phyloP scores from a whole-genome alignment of 2,797 vertebrate genomes.

The Argentina silus region DNA sequence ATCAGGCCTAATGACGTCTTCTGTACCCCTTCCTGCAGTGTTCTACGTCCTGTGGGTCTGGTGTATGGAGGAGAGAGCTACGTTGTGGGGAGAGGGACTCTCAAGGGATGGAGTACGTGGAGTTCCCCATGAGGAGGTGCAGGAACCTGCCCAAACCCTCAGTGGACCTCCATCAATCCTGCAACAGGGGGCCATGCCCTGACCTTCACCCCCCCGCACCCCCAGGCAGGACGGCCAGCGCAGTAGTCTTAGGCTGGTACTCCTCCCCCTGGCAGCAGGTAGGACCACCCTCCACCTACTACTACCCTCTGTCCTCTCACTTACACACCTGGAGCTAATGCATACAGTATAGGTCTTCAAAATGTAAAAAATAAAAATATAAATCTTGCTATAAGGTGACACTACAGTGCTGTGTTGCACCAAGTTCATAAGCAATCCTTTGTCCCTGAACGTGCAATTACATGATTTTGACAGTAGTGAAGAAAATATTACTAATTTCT shows the following conservation, averaged over 20 bases:
- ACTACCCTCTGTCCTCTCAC: slow-evolving; percentile 15
- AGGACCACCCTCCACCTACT: slow-evolving; percentile 13
- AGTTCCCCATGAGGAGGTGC: slow-evolving; percentile 87
- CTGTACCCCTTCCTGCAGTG: slow-evolving; percentile 72
- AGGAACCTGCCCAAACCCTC: slow-evolving; percentile 85
- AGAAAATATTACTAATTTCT: too few species aligned
- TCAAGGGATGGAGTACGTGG: slow-evolving; percentile 78
- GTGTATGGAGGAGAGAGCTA: slow-evolving; percentile 85
- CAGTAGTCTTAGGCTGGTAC: slow-evolving; percentile 84
- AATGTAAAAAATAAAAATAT: too few species aligned
- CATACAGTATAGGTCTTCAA: too few species aligned
- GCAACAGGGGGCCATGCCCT: slow-evolving; percentile 80
- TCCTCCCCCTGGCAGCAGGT: slow-evolving; percentile 96
- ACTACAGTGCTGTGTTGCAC: too few species aligned
- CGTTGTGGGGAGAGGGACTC: slow-evolving; percentile 86
- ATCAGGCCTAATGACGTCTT: not conserved
- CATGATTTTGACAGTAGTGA: too few species aligned
- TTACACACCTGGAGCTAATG: too few species aligned
- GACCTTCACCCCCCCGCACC: slow-evolving; percentile 44
- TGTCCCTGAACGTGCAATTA: too few species aligned
- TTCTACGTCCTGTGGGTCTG: slow-evolving; percentile 87
- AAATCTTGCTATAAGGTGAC: too few species aligned
- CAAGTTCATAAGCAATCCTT: too few species aligned
- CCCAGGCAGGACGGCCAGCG: slow-evolving; percentile 53
- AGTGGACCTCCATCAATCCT: slow-evolving; percentile 84